Percentiles rank a stretch among this genome's conserved stretches.
Evolutionary conservation across 2,113 vertebrate species (phyloP).

Genomic region (Noctilio leporinus): DNA sequence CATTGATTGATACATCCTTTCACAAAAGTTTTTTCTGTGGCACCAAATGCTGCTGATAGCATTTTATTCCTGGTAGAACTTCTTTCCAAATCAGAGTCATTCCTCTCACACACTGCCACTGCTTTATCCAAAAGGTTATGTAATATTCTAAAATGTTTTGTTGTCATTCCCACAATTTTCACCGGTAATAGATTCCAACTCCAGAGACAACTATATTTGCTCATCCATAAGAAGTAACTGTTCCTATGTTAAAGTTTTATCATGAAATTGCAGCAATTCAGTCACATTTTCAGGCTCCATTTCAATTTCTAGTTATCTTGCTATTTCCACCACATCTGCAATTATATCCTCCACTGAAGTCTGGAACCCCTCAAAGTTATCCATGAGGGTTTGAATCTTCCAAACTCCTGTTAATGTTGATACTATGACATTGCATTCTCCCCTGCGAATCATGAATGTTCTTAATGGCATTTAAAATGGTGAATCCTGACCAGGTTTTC

Average conservation of each 20-base stretch:
- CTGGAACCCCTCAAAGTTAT: background rate
- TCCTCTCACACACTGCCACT: background rate
- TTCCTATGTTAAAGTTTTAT: background rate
- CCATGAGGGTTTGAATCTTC: background rate
- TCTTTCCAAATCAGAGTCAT: background rate
- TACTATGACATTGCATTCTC: background rate
- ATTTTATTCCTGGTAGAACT: background rate
- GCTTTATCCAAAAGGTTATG: background rate
- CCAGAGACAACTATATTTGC: background rate
- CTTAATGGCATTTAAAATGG: background rate
- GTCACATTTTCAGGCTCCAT: background rate
- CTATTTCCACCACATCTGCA: background rate
- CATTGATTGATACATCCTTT: background rate
- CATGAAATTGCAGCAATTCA: background rate
- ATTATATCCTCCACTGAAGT: background rate
- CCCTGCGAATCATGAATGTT: background rate
- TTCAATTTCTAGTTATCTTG: background rate
- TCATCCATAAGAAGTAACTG: background rate
- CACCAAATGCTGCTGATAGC: background rate
- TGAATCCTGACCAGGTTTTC: background rate
- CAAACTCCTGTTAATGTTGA: background rate
- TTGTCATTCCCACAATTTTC: background rate
- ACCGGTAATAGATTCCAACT: background rate
- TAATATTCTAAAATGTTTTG: background rate
- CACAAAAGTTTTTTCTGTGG: background rate